Percentiles rank a stretch among this genome's conserved stretches.
These are phyloP conservation scores for Tetheella fluctuosa DNA, from an alignment of 2,888 invertebrate genomes.

Conservation along the genomic window DNA sequence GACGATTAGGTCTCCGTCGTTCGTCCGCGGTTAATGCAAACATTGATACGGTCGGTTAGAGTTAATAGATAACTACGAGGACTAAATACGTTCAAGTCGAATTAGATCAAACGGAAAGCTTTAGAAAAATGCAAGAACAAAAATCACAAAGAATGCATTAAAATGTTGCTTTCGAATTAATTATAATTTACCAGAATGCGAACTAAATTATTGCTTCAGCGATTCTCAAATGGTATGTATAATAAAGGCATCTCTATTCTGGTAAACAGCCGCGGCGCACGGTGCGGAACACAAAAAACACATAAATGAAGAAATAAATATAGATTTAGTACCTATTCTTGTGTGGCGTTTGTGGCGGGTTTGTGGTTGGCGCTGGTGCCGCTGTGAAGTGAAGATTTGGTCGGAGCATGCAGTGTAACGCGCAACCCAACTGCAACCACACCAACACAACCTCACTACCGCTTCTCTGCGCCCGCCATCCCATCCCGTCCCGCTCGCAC, in stretches of 20 bases:
- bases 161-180: slow-evolving; percentile 78
- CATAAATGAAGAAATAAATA: slow-evolving; percentile 78
- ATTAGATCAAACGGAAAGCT: slow-evolving; percentile 72
- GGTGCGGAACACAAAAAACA: slow-evolving; percentile 83
- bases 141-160: slow-evolving; percentile 78
- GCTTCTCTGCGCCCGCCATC: slow-evolving; percentile 42
- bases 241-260: slow-evolving; percentile 74
- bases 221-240: slow-evolving; percentile 51
- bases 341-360: slow-evolving; percentile 82
- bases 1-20: slow-evolving; percentile 12
- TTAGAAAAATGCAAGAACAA: slow-evolving; percentile 67
- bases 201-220: slow-evolving; percentile 70
- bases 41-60: slow-evolving; percentile 67
- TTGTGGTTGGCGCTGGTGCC: slow-evolving; percentile 84
- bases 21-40: slow-evolving; percentile 37
- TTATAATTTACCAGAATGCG: slow-evolving; percentile 66
- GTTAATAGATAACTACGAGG: slow-evolving; percentile 69
- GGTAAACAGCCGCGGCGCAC: slow-evolving; percentile 74
- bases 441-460: slow-evolving; percentile 82
- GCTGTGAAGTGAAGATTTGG: slow-evolving; percentile 83
- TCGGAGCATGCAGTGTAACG: slow-evolving; percentile 95
- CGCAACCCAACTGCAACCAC: slow-evolving; percentile 95
- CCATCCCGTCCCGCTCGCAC: slow-evolving; percentile 28
- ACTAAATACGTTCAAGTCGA: slow-evolving; percentile 57
- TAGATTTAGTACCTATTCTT: slow-evolving; percentile 83